A percentile compares a stretch with the other conserved stretches of the same genome.
Evolutionary conservation across 2,113 vertebrate species (phyloP).

Genomic region (Elephas maximus): DNA sequence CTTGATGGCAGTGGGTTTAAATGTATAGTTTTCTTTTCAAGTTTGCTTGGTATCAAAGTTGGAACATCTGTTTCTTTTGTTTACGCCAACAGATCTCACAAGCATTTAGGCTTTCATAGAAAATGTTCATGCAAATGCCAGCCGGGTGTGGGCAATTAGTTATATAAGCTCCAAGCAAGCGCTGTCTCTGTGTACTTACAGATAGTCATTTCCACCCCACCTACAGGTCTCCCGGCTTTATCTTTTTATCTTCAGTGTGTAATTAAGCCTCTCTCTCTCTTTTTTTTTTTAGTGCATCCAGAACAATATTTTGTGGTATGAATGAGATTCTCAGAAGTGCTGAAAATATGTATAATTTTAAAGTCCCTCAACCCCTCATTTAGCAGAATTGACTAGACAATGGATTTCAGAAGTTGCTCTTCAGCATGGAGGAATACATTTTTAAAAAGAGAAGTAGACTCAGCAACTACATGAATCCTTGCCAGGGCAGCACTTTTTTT

Average conservation of each 20-base stretch:
- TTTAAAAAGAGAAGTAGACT: conserved; percentile 19
- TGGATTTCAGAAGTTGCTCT: conserved; percentile 74
- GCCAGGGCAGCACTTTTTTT: conserved; percentile 62
- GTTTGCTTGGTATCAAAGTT: conserved; percentile 73
- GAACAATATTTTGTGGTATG: conserved; percentile 67
- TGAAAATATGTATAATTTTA: conserved; percentile 74
- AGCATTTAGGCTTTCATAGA: conserved; percentile 68
- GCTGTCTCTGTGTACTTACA: conserved; percentile 53
- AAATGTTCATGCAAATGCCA: conserved; percentile 63
- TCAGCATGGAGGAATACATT: conserved; percentile 37
- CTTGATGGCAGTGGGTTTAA: not conserved
- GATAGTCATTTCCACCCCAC: conserved; percentile 74
- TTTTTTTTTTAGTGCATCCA: not conserved
- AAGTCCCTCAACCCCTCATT: conserved; percentile 71
- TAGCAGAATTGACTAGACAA: conserved; percentile 75
- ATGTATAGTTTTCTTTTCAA: conserved; percentile 77
- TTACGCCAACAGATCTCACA: conserved; percentile 77
- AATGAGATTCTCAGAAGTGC: conserved; percentile 76
- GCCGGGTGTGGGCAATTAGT: conserved; percentile 76
- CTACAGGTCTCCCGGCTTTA: conserved; percentile 67
- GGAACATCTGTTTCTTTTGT: conserved; percentile 77
- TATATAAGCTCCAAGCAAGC: conserved; percentile 69
- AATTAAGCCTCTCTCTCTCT: conserved; percentile 66
- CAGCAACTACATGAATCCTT: conserved; percentile 58
- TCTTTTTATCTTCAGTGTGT: conserved; percentile 71